Evolutionary conservation across 64 coral and sea anemone genomes (phyloP).

Genomic region (Montipora foliosa): DNA sequence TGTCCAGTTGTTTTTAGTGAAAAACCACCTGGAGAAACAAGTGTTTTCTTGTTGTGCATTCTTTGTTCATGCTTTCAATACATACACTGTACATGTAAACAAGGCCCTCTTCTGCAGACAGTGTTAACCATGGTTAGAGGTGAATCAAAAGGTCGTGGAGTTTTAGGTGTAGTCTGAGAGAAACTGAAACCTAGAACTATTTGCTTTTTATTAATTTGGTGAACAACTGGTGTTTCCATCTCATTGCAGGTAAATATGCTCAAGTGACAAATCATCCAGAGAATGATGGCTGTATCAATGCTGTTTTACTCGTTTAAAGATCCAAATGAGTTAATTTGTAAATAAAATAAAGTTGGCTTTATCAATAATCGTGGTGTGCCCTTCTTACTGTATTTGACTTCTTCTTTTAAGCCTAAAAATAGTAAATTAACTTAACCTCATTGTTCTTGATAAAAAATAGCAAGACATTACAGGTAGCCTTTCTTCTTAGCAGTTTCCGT

Average conservation of each 20-base stretch:
- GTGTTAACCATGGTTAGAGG: too few relatives aligned
- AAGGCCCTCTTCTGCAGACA: too few relatives aligned
- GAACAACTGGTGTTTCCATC: not conserved
- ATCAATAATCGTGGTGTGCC: not conserved
- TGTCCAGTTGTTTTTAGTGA: not conserved
- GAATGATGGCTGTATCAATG: conserved; percentile 99
- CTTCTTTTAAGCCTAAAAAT: not conserved
- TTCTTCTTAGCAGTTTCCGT: too few relatives aligned
- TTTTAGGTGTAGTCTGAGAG: too few relatives aligned
- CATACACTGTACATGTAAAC: too few relatives aligned
- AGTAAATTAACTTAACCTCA: too few relatives aligned
- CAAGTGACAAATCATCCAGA: conserved; percentile 99
- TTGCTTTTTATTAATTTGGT: not conserved
- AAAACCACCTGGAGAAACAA: not conserved
- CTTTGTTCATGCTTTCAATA: too few relatives aligned
- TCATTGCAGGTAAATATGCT: conserved; percentile 94
- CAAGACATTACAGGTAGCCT: too few relatives aligned
- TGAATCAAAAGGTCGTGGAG: too few relatives aligned
- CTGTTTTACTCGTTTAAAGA: conserved; percentile 95
- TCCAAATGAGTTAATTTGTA: conserved; percentile 33
- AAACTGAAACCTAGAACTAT: not conserved
- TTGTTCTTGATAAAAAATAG: too few relatives aligned
- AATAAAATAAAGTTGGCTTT: conserved; percentile 21
- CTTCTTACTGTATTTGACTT: not conserved
- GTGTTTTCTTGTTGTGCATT: too few relatives aligned